Conservation (phyloP, 2,797 vertebrate species). For the Aldrovandia affinis region DNA sequence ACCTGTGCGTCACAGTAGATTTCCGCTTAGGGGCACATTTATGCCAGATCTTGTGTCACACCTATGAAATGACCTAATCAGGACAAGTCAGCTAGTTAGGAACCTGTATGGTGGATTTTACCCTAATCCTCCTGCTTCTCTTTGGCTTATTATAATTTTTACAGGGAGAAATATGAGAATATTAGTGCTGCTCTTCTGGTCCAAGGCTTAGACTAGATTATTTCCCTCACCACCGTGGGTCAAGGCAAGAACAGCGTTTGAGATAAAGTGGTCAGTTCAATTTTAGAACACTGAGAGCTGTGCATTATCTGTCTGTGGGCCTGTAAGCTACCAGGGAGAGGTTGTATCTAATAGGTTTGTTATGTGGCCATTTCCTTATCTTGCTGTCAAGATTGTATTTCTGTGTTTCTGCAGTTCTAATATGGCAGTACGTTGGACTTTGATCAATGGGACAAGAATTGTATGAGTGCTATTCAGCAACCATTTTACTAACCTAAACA, state of each 20-base stretch:
- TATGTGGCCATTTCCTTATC: not conserved
- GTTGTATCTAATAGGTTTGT: not conserved
- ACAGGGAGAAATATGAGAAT: slow-evolving; percentile 9
- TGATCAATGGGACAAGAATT: not conserved
- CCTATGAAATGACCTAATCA: slow-evolving; percentile 48
- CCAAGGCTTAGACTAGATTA: not conserved
- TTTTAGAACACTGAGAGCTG: not conserved
- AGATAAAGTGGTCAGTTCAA: slow-evolving; percentile 2
- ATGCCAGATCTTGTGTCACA: slow-evolving; percentile 50
- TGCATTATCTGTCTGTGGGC: not conserved
- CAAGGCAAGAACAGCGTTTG: not conserved
- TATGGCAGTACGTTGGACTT: not conserved
- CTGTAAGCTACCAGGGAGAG: not conserved
- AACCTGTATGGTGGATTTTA: not conserved
- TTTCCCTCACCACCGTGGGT: not conserved
- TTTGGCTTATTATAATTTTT: slow-evolving; percentile 31
- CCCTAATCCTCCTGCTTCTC: slow-evolving; percentile 11
- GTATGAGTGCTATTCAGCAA: not conserved
- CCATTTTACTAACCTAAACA: not conserved
- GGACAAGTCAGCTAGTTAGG: slow-evolving; percentile 32
- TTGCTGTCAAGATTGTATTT: not conserved
- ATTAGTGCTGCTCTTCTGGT: not conserved
- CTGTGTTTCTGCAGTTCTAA: not conserved
- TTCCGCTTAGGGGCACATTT: slow-evolving; percentile 51
- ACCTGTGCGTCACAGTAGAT: slow-evolving; percentile 45